phyloP scores from a whole-genome alignment of 2,888 invertebrate species.

The Campoplex nolae region DNA sequence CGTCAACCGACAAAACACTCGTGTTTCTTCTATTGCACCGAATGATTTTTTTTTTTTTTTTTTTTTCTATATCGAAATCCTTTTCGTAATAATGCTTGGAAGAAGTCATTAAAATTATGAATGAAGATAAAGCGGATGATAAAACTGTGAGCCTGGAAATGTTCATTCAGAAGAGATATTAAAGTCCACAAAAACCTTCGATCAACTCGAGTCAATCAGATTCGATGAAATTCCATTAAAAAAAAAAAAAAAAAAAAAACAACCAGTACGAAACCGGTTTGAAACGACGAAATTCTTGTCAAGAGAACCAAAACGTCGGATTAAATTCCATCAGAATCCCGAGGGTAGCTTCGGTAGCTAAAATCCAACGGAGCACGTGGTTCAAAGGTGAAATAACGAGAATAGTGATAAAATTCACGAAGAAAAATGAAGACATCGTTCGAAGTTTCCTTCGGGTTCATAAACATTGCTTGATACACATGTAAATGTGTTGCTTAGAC shows the following conservation, averaged over 20 bases:
- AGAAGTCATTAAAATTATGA: background rate
- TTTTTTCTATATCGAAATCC: background rate
- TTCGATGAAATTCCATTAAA: background rate
- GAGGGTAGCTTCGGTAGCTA: background rate
- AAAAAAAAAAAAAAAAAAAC: background rate
- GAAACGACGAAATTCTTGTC: background rate
- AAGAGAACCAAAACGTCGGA: background rate
- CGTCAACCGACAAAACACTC: background rate
- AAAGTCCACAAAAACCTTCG: background rate
- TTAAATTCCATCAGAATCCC: background rate
- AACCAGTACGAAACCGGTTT: background rate
- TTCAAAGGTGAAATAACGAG: background rate
- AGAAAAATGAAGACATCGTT: conserved; percentile 9
- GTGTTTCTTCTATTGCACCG: background rate
- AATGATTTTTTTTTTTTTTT: background rate
- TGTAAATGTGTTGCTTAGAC: conserved; percentile 43
- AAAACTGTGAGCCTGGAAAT: background rate
- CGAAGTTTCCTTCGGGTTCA: background rate
- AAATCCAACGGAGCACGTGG: background rate
- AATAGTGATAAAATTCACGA: background rate
- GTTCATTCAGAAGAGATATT: background rate
- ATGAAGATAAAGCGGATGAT: background rate
- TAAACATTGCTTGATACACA: conserved; percentile 16
- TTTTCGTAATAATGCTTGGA: background rate
- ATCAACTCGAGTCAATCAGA: conserved; percentile 7